Percentiles rank a stretch among this genome's conserved stretches.
These are phyloP conservation scores for Paraescarpia echinospica DNA, from an alignment of 1,140 invertebrate genomes.

Conservation along the genomic window DNA sequence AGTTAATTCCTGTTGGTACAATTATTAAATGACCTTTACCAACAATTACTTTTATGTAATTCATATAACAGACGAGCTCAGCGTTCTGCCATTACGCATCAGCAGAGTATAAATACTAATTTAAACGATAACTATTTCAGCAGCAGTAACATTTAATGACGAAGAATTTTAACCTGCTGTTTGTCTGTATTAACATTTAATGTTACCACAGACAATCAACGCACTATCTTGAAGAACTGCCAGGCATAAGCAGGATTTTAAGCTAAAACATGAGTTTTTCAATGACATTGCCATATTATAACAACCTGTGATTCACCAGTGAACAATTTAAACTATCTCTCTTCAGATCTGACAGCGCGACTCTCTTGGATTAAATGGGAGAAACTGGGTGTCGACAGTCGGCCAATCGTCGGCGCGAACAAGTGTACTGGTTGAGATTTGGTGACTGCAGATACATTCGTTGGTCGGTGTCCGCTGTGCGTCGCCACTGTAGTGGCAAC, in stretches of 20 bases:
- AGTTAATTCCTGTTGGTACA: too few relatives aligned
- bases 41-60: too few relatives aligned
- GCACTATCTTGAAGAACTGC: not conserved
- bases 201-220: not conserved
- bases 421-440: not conserved
- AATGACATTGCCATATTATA: not conserved
- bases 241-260: not conserved
- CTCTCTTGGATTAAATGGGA: conserved; percentile 99
- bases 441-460: too few relatives aligned
- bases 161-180: too few relatives aligned
- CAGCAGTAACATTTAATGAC: too few relatives aligned
- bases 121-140: too few relatives aligned
- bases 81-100: too few relatives aligned
- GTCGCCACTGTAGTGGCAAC: not conserved
- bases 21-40: too few relatives aligned
- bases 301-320: not conserved
- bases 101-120: too few relatives aligned
- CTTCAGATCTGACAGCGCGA: conserved; percentile 90
- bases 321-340: conserved; percentile 21
- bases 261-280: not conserved
- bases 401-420: conserved; percentile 20
- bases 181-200: too few relatives aligned
- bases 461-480: not conserved
- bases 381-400: conserved; percentile 73
- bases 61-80: too few relatives aligned